Evolutionary conservation across 1,140 invertebrate genomes (phyloP), one percentile per base, ranked within the genome.

Genomic region (Hypothenemus hampei): DNA sequence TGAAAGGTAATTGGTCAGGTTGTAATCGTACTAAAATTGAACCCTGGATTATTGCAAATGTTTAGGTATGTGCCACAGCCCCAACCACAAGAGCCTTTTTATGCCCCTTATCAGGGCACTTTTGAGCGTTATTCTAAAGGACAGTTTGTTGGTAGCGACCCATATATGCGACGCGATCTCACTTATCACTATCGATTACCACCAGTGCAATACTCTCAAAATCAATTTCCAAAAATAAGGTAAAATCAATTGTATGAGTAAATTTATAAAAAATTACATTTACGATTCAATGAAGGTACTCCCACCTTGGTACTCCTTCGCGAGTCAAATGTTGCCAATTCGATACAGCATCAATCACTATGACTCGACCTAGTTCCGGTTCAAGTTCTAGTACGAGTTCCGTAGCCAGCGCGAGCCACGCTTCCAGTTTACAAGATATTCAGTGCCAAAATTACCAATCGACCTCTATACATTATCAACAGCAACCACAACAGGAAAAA

Each of bases 131-230:
- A 63, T 43, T 57, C 54, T 3, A 67, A 68, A 51, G n/a, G n/a
- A n/a, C 63, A 64, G 40, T 65, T 61, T 35, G 76, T 76, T 58
- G 67, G 72, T 0, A 44, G 18, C n/a, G 80, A 81, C 61, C 78
- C 80, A 1, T 81, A 81, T 58, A 78, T 80, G 74, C 67, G 79
- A 57, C 71, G 80, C 3, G 80, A 81, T 59, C 69, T 81, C 10
- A 75, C 75, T 5, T 81, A 78, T 59, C 78, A 80, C 62, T 81
- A 81, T 59, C 74, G 79, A 67, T 72, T 79, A 68, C 76, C 76
- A 18, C 76, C 76, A 18, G 70, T 75, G 23, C 73, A 73, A 4
- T 68, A 70, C 6, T 57, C 49, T 65, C 69, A 41, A 72, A 76
- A 61, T 68, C 63, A 64, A 36, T 65, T 61, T 45, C 69, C 68